Conservation (phyloP, 1,140 invertebrate genomes). For the Cotesia vestalis region DNA sequence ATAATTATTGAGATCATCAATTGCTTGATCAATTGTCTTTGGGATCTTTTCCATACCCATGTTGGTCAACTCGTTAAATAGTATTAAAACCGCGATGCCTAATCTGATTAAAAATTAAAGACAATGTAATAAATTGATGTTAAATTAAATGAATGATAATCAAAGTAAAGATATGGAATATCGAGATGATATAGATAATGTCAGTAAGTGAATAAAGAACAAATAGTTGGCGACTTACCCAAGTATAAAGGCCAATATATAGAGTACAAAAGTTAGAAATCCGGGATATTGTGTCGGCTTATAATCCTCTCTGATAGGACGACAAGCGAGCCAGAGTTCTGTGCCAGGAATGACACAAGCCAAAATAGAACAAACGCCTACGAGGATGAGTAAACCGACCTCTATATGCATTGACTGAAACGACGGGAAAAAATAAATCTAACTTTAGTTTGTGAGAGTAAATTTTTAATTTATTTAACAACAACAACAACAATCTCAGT, state of each 20-base stretch:
- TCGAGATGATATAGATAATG: not conserved
- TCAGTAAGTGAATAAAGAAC: constrained; percentile 7
- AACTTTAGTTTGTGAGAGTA: no score
- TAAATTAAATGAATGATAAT: no score
- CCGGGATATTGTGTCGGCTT: constrained; percentile 53
- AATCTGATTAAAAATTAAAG: constrained; percentile 12
- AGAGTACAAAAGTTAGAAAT: constrained; percentile 52
- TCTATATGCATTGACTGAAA: constrained; percentile 57
- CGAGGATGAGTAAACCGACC: constrained; percentile 50
- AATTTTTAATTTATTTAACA: constrained; percentile 8
- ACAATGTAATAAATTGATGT: no score
- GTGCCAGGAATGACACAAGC: constrained; percentile 59
- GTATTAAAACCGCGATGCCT: constrained; percentile 28
- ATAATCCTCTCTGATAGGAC: constrained; percentile 55
- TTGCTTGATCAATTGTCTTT: constrained; percentile 65
- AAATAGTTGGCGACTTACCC: constrained; percentile 45
- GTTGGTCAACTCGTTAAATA: constrained; percentile 67
- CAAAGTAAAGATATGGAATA: not conserved
- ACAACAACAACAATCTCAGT: constrained; percentile 28
- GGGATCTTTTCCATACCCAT: constrained; percentile 67
- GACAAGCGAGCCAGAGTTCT: constrained; percentile 61
- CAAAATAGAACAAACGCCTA: constrained; percentile 54
- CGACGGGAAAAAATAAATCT: constrained; percentile 34
- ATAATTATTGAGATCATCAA: constrained; percentile 71
- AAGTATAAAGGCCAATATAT: constrained; percentile 51